A percentile compares a stretch with the other conserved stretches of the same genome.
These are phyloP conservation scores for Agrochola lychnidis DNA, from an alignment of 2,888 invertebrate genomes.

Conservation along the genomic window DNA sequence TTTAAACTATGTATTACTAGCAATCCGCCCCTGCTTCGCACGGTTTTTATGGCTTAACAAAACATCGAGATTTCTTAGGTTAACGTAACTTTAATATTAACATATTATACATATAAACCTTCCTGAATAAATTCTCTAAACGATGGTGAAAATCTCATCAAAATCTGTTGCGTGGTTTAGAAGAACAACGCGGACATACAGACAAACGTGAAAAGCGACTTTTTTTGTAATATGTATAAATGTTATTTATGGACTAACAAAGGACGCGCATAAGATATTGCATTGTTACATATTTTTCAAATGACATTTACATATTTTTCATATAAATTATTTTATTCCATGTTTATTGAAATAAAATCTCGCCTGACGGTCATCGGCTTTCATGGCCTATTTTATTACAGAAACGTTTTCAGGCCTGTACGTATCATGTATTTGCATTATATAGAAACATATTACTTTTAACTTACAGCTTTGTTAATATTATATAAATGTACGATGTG, in stretches of 20 bases:
- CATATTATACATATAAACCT: too few relatives aligned
- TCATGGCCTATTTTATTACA: not conserved
- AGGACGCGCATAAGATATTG: not conserved
- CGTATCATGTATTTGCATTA: not conserved
- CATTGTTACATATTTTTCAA: not conserved
- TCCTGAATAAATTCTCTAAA: too few relatives aligned
- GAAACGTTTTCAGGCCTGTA: conserved; percentile 2
- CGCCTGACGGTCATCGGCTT: not conserved
- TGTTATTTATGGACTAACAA: conserved; percentile 23
- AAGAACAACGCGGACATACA: too few relatives aligned
- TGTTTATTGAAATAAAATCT: not conserved
- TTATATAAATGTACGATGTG: conserved; percentile 16
- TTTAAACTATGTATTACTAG: not conserved
- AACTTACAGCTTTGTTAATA: conserved; percentile 35
- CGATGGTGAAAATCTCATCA: too few relatives aligned
- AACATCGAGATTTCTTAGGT: too few relatives aligned
- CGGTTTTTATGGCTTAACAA: too few relatives aligned
- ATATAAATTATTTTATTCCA: not conserved
- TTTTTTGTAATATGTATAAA: conserved; percentile 10
- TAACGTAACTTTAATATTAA: too few relatives aligned
- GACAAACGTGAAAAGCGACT: too few relatives aligned
- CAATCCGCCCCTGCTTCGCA: too few relatives aligned
- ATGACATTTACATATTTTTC: too few relatives aligned
- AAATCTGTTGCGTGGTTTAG: too few relatives aligned
- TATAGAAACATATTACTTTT: conserved; percentile 7